Evolutionary conservation across 2,888 invertebrate species (phyloP).

Genomic region (Lochmaea capreae): DNA sequence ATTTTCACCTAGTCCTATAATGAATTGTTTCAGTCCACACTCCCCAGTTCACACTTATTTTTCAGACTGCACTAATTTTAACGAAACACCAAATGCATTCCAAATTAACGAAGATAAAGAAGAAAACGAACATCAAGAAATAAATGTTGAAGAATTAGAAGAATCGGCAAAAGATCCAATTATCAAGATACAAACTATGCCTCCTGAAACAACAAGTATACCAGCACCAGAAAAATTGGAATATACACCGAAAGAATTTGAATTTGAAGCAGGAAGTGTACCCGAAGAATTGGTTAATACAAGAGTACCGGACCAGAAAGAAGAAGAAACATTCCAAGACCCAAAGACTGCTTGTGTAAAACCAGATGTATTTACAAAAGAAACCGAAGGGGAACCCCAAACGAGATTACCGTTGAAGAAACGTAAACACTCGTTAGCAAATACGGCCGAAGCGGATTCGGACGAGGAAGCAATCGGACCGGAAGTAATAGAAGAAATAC

Average conservation of each 20-base stretch:
- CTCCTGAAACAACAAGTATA: background rate
- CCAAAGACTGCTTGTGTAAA: background rate
- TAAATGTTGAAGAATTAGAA: constrained; percentile 1
- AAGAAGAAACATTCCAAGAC: constrained; percentile 6
- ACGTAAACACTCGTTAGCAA: constrained; percentile 53
- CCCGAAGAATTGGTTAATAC: background rate
- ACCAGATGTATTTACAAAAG: background rate
- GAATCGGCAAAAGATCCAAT: background rate
- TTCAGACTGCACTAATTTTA: constrained; percentile 22
- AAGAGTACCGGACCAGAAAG: background rate
- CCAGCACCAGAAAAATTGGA: background rate
- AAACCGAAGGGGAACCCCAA: constrained; percentile 47
- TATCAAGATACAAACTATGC: background rate
- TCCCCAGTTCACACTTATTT: constrained; percentile 35
- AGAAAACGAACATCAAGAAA: background rate
- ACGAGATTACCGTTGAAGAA: constrained; percentile 59
- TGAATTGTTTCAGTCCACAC: constrained; percentile 36
- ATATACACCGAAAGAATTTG: no score
- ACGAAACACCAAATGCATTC: constrained; percentile 11
- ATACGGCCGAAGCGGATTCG: constrained; percentile 29
- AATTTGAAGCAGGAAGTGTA: no score
- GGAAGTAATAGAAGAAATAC: constrained; percentile 44
- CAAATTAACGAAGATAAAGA: constrained; percentile 17
- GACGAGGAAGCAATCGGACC: constrained; percentile 41
- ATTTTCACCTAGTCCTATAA: constrained; percentile 41